These are phyloP conservation scores for Philaenus spumarius DNA, from an alignment of 1,140 invertebrate species.

Conservation along the genomic window DNA sequence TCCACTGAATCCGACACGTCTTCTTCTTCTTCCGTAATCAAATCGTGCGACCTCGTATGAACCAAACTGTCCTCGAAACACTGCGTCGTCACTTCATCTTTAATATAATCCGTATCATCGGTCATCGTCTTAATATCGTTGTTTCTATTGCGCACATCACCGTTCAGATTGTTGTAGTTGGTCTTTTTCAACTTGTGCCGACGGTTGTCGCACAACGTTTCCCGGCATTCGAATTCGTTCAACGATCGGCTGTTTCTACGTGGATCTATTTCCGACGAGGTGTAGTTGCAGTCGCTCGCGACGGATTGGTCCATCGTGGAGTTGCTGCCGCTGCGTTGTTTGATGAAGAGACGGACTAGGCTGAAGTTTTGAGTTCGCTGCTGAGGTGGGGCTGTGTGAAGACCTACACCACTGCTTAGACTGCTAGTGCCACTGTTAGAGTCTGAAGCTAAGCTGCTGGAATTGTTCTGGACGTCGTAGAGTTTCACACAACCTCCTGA, in stretches of 20 bases:
- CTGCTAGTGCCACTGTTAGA: slow-evolving; percentile 45
- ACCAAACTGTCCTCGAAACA: slow-evolving; percentile 38
- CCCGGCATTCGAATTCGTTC: slow-evolving; percentile 20
- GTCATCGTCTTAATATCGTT: not conserved
- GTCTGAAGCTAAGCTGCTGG: slow-evolving; percentile 49
- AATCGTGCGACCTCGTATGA: slow-evolving; percentile 21
- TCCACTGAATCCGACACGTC: slow-evolving; percentile 41
- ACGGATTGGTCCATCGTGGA: slow-evolving; percentile 29
- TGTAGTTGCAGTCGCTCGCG: slow-evolving; percentile 24
- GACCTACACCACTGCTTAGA: slow-evolving; percentile 37
- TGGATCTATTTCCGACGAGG: not conserved
- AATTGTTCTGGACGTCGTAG: slow-evolving; percentile 50
- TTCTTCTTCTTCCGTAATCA: slow-evolving; percentile 42
- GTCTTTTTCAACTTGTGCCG: slow-evolving; percentile 19
- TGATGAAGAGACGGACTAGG: slow-evolving; percentile 83
- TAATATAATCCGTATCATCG: not conserved
- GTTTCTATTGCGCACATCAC: slow-evolving; percentile 4
- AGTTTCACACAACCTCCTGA: slow-evolving; percentile 48
- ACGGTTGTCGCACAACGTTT: slow-evolving; percentile 26
- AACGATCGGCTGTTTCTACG: not conserved
- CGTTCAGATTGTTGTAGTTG: slow-evolving; percentile 6
- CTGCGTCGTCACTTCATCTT: not conserved
- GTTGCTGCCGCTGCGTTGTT: slow-evolving; percentile 45
- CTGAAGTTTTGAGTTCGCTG: slow-evolving; percentile 59
- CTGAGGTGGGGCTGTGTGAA: slow-evolving; percentile 37